Evolutionary conservation across 2,113 vertebrate genomes (phyloP).

Genomic region (Anarhynchus alexandrinus): DNA sequence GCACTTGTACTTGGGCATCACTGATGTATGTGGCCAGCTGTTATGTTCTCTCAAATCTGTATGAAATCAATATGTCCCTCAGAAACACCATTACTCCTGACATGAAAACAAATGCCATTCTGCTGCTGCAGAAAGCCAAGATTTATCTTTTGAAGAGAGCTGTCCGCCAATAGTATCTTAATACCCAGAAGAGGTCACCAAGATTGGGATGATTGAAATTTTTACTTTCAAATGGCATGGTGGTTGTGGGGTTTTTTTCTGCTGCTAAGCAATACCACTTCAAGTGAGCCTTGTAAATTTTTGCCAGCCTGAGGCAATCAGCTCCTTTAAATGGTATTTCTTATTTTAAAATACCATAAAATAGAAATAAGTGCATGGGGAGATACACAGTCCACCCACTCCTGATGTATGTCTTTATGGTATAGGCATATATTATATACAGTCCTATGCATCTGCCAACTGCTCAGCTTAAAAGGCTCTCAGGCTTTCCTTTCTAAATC

Average conservation of each 20-base stretch:
- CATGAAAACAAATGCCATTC: conserved; percentile 21
- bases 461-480: background rate
- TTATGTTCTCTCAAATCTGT: conserved; percentile 9
- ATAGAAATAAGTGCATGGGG: conserved; percentile 23
- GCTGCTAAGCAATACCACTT: conserved; percentile 15
- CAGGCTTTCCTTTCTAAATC: conserved; percentile 1
- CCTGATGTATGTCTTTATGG: background rate
- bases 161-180: conserved; percentile 9
- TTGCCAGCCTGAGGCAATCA: background rate
- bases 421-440: conserved; percentile 5
- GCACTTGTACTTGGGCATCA: background rate
- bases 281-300: conserved; percentile 22
- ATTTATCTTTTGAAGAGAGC: conserved; percentile 14
- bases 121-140: background rate
- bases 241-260: background rate
- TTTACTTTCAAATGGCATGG: background rate
- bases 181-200: conserved; percentile 16
- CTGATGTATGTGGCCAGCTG: background rate
- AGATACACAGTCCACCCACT: conserved; percentile 14
- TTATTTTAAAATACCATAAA: conserved; percentile 48
- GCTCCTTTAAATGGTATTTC: conserved; percentile 40
- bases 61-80: conserved; percentile 11
- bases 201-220: background rate
- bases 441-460: background rate
- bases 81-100: background rate